Percentiles rank a stretch among this genome's conserved stretches.
Evolutionary conservation across 2,113 vertebrate species (phyloP).

Genomic region (Eurystomus gularis): DNA sequence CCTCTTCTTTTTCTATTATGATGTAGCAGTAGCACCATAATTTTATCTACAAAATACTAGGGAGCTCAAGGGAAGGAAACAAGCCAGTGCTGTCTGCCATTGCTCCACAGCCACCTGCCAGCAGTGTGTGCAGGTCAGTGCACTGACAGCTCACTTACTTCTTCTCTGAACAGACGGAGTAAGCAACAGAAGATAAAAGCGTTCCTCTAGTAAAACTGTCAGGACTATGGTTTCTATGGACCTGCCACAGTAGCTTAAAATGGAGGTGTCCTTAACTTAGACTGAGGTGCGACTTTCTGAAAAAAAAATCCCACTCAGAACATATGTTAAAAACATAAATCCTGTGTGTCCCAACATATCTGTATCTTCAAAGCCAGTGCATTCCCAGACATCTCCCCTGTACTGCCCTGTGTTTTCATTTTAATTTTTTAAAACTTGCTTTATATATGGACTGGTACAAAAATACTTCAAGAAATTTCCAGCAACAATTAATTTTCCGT

Average conservation of each 20-base stretch:
- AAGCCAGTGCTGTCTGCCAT: neutral
- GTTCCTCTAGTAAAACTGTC: neutral
- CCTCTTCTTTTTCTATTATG: neutral
- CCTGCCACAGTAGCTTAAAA: neutral
- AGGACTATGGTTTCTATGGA: neutral
- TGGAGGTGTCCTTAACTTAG: neutral
- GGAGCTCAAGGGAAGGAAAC: neutral
- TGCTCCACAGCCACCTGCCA: neutral
- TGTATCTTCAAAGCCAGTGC: neutral
- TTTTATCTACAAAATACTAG: neutral
- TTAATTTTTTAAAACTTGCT: neutral
- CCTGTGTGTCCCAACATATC: neutral
- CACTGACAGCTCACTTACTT: neutral
- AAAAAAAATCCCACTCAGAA: neutral
- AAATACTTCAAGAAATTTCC: neutral
- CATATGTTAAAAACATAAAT: neutral
- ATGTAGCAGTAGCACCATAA: neutral
- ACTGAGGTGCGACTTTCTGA: neutral
- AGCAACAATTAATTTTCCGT: constrained; percentile 14
- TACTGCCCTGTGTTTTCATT: neutral
- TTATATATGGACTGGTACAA: neutral
- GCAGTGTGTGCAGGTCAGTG: neutral
- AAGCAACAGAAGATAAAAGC: neutral
- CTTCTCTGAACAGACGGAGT: neutral
- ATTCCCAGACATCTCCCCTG: neutral